phyloP scores from a whole-genome alignment of 2,888 invertebrate species.

The Periphyllus acericola region DNA sequence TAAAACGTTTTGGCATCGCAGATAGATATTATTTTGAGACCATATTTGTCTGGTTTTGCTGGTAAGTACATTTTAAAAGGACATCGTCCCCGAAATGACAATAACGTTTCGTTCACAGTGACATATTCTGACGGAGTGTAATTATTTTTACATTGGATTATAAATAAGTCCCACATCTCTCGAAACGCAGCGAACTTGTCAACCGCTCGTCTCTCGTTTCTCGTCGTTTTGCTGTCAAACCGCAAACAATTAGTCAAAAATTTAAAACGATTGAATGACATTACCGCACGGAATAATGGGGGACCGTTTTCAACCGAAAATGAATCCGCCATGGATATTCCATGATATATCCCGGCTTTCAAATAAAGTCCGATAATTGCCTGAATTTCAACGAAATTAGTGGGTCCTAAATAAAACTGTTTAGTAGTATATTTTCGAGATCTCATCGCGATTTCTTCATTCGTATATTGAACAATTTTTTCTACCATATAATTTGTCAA shows the following conservation, averaged over 20 bases:
- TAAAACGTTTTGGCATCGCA: neutral
- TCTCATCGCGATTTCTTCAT: neutral
- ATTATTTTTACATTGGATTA: slow-evolving; percentile 48
- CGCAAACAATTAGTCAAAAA: slow-evolving; percentile 61
- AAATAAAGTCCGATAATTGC: no score
- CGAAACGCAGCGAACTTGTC: slow-evolving; percentile 63
- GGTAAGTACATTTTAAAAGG: slow-evolving; percentile 62
- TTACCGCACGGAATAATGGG: slow-evolving; percentile 46
- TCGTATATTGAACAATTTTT: slow-evolving; percentile 10
- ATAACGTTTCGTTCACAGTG: slow-evolving; percentile 62
- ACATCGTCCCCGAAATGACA: slow-evolving; percentile 62
- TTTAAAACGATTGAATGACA: slow-evolving; percentile 62
- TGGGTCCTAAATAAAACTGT: no score
- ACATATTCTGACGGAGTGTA: slow-evolving; percentile 61
- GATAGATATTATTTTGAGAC: slow-evolving; percentile 52
- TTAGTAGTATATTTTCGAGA: no score
- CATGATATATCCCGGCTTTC: neutral
- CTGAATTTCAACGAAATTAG: no score
- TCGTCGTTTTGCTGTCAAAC: slow-evolving; percentile 24
- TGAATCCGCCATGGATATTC: slow-evolving; percentile 1
- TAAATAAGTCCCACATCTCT: slow-evolving; percentile 63
- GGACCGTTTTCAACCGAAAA: slow-evolving; percentile 33
- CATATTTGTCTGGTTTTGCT: slow-evolving; percentile 60
- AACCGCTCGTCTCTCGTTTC: slow-evolving; percentile 34
- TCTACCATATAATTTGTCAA: slow-evolving; percentile 4